These are phyloP conservation scores for Pseudorectes ferrugineus DNA, from an alignment of 2,113 vertebrate species.

Conservation along the genomic window DNA sequence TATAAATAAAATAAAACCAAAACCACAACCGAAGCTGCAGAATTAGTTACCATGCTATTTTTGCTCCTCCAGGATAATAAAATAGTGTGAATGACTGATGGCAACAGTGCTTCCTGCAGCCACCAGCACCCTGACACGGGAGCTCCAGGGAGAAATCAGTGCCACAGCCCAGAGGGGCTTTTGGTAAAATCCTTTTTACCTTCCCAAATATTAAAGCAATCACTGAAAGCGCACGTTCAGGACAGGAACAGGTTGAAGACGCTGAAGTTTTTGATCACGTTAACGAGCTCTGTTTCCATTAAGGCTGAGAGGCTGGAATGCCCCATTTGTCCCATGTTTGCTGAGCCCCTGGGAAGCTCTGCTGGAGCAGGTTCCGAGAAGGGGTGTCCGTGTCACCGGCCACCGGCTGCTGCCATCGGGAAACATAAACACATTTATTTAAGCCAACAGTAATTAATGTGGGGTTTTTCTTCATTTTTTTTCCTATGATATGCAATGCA, in stretches of 20 bases:
- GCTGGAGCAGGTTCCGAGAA: background rate
- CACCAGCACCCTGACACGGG: background rate
- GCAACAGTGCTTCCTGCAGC: background rate
- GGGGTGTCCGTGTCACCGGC: accelerated
- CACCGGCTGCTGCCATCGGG: background rate
- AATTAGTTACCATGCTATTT: background rate
- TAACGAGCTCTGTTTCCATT: background rate
- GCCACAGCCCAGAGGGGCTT: background rate
- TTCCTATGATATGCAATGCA: background rate
- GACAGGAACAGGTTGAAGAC: background rate
- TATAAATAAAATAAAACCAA: conserved; percentile 30
- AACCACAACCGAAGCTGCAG: background rate
- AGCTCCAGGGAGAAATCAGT: background rate
- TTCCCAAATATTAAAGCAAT: background rate
- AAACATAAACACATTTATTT: background rate
- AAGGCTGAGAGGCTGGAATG: background rate
- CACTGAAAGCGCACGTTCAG: background rate
- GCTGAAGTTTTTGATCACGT: background rate
- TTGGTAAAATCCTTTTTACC: background rate
- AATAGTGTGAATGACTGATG: background rate
- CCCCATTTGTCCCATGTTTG: background rate
- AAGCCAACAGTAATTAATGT: background rate
- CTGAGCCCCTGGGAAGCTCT: background rate
- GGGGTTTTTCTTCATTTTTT: accelerated
- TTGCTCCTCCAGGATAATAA: background rate